phyloP scores from a whole-genome alignment of 2,888 invertebrate species.

The Mythimna lalbum region DNA sequence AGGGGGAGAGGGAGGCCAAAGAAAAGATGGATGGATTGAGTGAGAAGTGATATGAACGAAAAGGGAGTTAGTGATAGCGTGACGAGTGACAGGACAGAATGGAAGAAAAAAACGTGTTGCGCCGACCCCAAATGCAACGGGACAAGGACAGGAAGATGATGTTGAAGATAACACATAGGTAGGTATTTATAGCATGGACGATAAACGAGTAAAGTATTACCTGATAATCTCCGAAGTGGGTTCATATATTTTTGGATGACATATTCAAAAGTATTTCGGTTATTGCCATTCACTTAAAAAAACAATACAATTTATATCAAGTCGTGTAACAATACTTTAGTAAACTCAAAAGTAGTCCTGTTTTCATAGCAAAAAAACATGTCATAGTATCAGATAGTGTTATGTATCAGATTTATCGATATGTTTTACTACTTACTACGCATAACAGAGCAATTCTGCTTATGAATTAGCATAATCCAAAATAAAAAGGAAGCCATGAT shows the following conservation, averaged over 20 bases:
- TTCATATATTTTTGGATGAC: conserved; percentile 66
- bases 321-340: not conserved
- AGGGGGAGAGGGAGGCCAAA: no score
- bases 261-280: conserved; percentile 50
- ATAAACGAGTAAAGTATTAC: conserved; percentile 42
- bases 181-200: not conserved
- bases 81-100: no score
- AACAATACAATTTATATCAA: not conserved
- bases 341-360: no score
- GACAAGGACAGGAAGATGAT: no score
- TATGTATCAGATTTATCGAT: not conserved
- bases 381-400: no score
- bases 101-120: no score
- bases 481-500: conserved; percentile 28
- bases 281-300: conserved; percentile 46
- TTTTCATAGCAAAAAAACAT: not conserved
- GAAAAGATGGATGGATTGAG: no score
- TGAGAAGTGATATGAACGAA: no score
- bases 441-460: conserved; percentile 39
- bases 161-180: no score
- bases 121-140: no score
- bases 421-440: conserved; percentile 43
- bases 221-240: conserved; percentile 68
- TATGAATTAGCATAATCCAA: conserved; percentile 26
- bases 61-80: no score